phyloP scores from a whole-genome alignment of 2,113 vertebrate genomes.

The Daphoenositta chrysoptera region DNA sequence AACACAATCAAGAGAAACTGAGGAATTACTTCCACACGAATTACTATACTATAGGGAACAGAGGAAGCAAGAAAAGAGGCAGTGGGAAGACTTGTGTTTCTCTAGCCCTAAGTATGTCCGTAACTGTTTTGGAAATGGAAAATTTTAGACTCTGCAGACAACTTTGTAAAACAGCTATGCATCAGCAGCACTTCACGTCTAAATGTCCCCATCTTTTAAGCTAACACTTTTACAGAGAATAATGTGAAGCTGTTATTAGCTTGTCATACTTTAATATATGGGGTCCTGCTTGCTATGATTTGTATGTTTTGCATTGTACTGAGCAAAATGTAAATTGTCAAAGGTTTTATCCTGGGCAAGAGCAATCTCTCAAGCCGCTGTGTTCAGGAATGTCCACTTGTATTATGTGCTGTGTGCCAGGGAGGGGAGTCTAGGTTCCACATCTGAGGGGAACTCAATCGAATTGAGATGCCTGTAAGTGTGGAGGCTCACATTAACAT shows the following conservation, averaged over 20 bases:
- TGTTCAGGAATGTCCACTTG: neutral
- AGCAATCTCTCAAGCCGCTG: neutral
- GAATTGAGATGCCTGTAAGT: neutral
- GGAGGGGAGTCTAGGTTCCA: neutral
- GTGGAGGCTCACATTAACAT: neutral
- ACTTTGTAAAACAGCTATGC: neutral
- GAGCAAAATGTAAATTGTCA: neutral
- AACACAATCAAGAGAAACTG: neutral
- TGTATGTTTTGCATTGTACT: neutral
- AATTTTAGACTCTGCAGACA: neutral
- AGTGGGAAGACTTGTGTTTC: neutral
- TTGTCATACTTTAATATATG: rapidly evolving
- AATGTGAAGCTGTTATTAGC: neutral
- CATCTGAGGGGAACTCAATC: neutral
- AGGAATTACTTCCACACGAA: neutral
- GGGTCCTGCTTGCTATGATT: neutral
- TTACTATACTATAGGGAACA: neutral
- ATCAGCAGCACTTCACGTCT: neutral
- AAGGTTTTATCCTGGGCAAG: neutral
- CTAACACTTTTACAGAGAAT: neutral
- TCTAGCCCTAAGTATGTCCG: neutral
- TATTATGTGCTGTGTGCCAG: rapidly evolving
- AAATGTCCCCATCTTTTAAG: neutral
- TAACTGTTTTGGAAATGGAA: neutral
- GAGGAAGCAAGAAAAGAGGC: neutral